Base-by-base conservation (phyloP, 2,797 vertebrate species). In the Sebastes hopkinsi region DNA sequence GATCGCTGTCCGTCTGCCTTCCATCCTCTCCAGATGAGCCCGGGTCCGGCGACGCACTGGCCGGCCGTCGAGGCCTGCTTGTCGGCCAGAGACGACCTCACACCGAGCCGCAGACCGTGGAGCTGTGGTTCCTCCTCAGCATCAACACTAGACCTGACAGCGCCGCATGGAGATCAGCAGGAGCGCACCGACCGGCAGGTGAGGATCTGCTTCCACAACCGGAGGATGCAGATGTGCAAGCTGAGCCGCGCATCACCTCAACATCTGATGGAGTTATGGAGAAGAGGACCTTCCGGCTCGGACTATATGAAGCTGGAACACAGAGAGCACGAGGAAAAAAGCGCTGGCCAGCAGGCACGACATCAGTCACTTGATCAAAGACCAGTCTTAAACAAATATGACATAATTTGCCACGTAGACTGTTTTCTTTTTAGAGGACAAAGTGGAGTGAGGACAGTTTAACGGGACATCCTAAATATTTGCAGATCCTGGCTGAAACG, bases 111-210 rank as follows among this genome's bases (percentile, higher is more conserved):
- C 70, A 25, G 59, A 87, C 80, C 8, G 4, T 88, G 9, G 84
- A 85, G 52, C 88, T 75, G 69, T 58, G 87, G 71, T 88, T 81
- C 29, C 59, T 86, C n/a, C 75, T 86, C 75, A 62, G 76, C 50
- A 52, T 65, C 61, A 88, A 90, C 29, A 36, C 74, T 80, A 91
- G 82, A 90, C 83, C 68, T 84, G 77, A 92, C 94, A 96, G 95
- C 96, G 95, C 96, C 96, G 90, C 95, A 95, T 96, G 90, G 94
- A 97, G 96, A 93, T 83, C 83, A 88, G 81, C 81, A 22, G 56
- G 46, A 81, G 80, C 65, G 73, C 50, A 52, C 88, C 4, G 55
- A 87, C 71, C 80, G 3, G 22, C 71, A 75, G 88, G 81, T 72
- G n/a, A 88, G 50, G 75, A 91, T 86, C 69, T 75, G 86, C 74